Evolutionary conservation across 2,113 vertebrate species (phyloP).

Genomic region (Aplodontia rufa): DNA sequence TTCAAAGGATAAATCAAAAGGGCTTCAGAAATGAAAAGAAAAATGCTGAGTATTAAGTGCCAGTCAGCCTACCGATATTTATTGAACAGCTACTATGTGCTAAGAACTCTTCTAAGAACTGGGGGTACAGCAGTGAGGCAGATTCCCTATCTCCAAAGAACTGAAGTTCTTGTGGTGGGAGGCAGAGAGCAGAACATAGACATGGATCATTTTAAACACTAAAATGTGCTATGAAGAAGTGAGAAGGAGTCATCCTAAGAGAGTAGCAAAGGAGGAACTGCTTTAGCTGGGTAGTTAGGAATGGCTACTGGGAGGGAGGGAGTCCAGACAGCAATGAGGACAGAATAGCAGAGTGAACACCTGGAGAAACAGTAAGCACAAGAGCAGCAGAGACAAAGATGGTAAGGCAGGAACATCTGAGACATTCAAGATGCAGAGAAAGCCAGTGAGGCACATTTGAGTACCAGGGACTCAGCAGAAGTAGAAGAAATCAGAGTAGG

Average conservation of each 20-base stretch:
- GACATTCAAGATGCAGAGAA: neutral
- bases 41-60: neutral
- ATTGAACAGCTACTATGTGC: neutral
- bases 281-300: neutral
- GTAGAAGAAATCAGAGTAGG: neutral
- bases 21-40: neutral
- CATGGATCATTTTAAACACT: neutral
- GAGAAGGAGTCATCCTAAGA: neutral
- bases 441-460: accelerated
- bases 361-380: neutral
- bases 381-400: neutral
- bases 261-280: neutral
- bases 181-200: neutral
- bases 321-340: neutral
- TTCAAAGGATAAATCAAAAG: conserved; percentile 50
- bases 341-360: neutral
- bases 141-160: neutral
- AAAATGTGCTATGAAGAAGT: neutral
- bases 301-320: neutral
- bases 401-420: neutral
- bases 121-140: neutral
- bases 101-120: neutral
- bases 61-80: neutral
- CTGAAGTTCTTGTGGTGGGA: neutral
- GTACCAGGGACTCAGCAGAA: neutral